A percentile compares a stretch with the other conserved stretches of the same genome.
These are phyloP conservation scores for Brachypalpus laphriformis DNA, from an alignment of 2,888 invertebrate genomes.

Conservation along the genomic window DNA sequence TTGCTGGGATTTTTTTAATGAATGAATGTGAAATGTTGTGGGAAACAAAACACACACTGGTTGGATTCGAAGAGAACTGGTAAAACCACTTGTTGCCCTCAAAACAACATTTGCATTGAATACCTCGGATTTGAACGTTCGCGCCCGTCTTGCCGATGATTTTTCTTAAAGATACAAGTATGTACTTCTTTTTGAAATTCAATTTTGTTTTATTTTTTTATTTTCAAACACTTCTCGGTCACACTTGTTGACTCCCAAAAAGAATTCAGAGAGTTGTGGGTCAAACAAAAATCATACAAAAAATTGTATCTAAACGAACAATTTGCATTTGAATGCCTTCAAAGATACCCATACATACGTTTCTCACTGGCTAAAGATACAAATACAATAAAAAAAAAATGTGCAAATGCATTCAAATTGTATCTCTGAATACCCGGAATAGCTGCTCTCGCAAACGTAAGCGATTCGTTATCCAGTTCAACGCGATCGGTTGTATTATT, in stretches of 20 bases:
- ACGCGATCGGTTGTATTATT: slow-evolving; percentile 49
- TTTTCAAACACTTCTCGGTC: slow-evolving; percentile 32
- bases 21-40: slow-evolving; percentile 52
- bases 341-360: background rate
- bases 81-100: slow-evolving; percentile 70
- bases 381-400: background rate
- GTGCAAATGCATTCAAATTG: slow-evolving; percentile 34
- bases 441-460: slow-evolving; percentile 27
- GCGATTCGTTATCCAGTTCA: slow-evolving; percentile 51
- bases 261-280: slow-evolving; percentile 33
- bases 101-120: slow-evolving; percentile 58
- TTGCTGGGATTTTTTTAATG: slow-evolving; percentile 49
- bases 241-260: slow-evolving; percentile 65
- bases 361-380: slow-evolving; percentile 26
- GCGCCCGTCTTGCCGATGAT: slow-evolving; percentile 50
- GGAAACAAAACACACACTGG: slow-evolving; percentile 30
- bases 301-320: slow-evolving; percentile 48
- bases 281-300: slow-evolving; percentile 36
- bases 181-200: slow-evolving; percentile 34
- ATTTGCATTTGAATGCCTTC: slow-evolving; percentile 46
- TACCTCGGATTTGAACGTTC: slow-evolving; percentile 1
- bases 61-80: slow-evolving; percentile 54
- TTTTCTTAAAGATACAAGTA: slow-evolving; percentile 51
- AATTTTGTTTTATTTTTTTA: slow-evolving; percentile 45
- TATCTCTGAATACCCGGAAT: slow-evolving; percentile 35